Conservation (phyloP, 2,888 invertebrate genomes). For the Hypolimnas misippus region DNA sequence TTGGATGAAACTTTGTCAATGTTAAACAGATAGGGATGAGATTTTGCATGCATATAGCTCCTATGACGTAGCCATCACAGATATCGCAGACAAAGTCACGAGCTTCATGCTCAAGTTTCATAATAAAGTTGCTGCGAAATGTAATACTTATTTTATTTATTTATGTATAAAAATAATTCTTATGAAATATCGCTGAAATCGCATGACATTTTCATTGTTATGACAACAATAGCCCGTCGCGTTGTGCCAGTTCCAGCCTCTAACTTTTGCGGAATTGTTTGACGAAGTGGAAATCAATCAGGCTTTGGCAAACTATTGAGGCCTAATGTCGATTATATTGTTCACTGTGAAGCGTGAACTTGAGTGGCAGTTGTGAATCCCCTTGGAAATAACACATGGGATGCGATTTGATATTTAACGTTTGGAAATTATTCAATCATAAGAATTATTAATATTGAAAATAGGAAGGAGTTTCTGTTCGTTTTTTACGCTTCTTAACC, state of each 20-base stretch:
- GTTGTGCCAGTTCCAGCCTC: conserved; percentile 23
- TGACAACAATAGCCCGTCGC: conserved; percentile 29
- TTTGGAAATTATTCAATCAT: background rate
- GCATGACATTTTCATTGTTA: conserved; percentile 27
- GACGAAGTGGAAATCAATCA: conserved; percentile 34
- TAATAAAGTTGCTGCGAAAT: no score
- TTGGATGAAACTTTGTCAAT: no score
- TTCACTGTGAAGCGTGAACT: background rate
- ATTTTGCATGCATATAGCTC: no score
- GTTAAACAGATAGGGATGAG: no score
- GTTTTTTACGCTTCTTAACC: no score
- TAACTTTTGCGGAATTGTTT: conserved; percentile 30
- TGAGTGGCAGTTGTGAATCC: background rate
- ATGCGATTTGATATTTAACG: background rate
- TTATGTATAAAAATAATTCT: no score
- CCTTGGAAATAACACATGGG: conserved; percentile 16
- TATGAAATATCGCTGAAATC: background rate
- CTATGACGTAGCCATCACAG: no score
- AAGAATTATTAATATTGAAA: no score
- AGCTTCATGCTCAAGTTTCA: no score
- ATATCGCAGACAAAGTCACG: no score
- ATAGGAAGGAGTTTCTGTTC: no score
- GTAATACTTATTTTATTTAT: no score
- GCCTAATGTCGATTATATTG: conserved; percentile 3
- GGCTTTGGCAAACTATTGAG: conserved; percentile 22